Evolutionary conservation across 2,113 vertebrate genomes (phyloP).

Genomic region (human (Homo sapiens)): DNA sequence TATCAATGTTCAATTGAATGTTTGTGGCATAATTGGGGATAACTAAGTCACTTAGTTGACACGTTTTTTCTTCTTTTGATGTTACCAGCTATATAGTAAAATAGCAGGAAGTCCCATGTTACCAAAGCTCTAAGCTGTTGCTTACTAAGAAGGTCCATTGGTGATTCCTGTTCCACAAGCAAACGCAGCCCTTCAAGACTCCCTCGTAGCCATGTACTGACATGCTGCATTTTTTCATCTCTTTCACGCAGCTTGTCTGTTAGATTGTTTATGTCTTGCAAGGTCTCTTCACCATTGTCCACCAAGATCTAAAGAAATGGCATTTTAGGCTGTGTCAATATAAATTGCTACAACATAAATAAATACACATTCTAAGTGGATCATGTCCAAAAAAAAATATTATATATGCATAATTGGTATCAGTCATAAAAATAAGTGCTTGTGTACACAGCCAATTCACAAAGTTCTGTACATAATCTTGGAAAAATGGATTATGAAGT

Average conservation of each 20-base stretch:
- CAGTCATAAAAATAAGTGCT: background rate
- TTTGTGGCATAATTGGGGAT: background rate
- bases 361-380: background rate
- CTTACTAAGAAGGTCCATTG: background rate
- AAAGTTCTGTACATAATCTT: background rate
- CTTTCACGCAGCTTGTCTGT: slow-evolving; percentile 55
- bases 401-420: background rate
- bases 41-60: background rate
- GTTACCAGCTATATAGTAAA: background rate
- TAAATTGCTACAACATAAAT: background rate
- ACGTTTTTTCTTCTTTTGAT: background rate
- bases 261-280: slow-evolving; percentile 68
- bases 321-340: background rate
- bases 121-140: background rate
- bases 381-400: background rate
- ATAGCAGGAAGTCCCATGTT: background rate
- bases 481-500: background rate
- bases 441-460: background rate
- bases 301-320: slow-evolving; percentile 65
- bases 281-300: slow-evolving; percentile 58
- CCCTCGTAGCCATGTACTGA: slow-evolving; percentile 72
- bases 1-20: background rate
- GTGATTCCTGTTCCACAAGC: slow-evolving; percentile 55
- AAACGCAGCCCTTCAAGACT: slow-evolving; percentile 64
- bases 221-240: slow-evolving; percentile 65